phyloP scores from a whole-genome alignment of 2,888 invertebrate genomes.

The Panzeria rudis region DNA sequence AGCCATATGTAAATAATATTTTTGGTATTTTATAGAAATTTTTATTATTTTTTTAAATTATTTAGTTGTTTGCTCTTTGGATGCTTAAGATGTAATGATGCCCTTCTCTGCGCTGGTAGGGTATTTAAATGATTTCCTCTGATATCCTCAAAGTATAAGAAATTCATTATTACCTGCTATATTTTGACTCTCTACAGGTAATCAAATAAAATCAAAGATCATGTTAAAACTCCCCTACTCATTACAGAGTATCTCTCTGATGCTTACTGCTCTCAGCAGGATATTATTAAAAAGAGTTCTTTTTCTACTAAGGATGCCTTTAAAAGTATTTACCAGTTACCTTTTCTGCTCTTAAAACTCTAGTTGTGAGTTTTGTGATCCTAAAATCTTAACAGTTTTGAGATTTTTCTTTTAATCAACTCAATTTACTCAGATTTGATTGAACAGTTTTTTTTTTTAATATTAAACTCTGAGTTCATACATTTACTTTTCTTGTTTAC shows the following conservation, averaged over 20 bases:
- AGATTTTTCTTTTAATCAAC: conserved; percentile 53
- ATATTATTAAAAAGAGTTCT: conserved; percentile 14
- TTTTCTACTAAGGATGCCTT: conserved; percentile 43
- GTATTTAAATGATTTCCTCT: conserved; percentile 79
- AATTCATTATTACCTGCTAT: conserved; percentile 67
- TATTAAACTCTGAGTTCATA: conserved; percentile 23
- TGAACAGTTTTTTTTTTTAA: neutral
- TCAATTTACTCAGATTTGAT: conserved; percentile 61
- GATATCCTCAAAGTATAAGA: conserved; percentile 57
- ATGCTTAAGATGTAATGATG: conserved; percentile 81
- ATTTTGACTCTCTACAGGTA: conserved; percentile 60
- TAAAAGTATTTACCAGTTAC: conserved; percentile 16
- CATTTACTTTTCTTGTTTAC: neutral
- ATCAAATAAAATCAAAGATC: conserved; percentile 46
- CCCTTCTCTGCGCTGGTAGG: conserved; percentile 80
- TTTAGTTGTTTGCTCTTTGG: conserved; percentile 77
- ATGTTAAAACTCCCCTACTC: conserved; percentile 34
- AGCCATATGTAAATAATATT: conserved; percentile 74
- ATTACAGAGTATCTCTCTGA: conserved; percentile 20
- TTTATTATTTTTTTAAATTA: conserved; percentile 20
- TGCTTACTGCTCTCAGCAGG: conserved; percentile 39
- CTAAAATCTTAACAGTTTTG: conserved; percentile 38
- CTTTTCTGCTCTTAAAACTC: conserved; percentile 47
- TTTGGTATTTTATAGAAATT: conserved; percentile 36
- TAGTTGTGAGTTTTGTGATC: conserved; percentile 27